These are phyloP conservation scores for Rhyacichthys aspro DNA, from an alignment of 2,797 vertebrate genomes.

Conservation along the genomic window DNA sequence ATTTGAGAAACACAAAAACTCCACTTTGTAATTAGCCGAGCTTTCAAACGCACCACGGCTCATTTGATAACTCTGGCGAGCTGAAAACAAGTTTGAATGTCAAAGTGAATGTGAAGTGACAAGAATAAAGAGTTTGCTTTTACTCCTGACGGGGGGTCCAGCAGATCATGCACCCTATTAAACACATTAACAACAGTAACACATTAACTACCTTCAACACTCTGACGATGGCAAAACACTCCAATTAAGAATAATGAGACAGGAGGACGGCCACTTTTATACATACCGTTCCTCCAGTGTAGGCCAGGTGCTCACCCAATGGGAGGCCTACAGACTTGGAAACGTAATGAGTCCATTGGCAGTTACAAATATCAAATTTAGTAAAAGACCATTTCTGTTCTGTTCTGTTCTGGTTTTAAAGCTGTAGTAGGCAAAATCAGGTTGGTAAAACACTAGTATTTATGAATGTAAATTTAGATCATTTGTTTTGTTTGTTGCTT, in stretches of 20 bases:
- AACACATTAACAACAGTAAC: conserved; percentile 32
- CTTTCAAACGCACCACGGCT: conserved; percentile 53
- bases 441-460: too few relatives aligned
- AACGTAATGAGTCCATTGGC: too few relatives aligned
- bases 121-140: conserved; percentile 53
- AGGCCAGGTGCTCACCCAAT: background rate
- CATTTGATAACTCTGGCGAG: conserved; percentile 55
- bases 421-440: too few relatives aligned
- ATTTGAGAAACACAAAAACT: conserved; percentile 31
- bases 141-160: conserved; percentile 27
- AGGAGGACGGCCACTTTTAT: background rate
- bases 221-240: conserved; percentile 8
- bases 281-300: background rate
- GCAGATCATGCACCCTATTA: conserved; percentile 40
- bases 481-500: too few relatives aligned
- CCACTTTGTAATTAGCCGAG: conserved; percentile 49
- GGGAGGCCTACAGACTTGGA: too few relatives aligned
- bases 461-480: too few relatives aligned
- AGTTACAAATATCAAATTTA: too few relatives aligned
- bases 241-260: conserved; percentile 5
- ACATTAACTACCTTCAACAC: conserved; percentile 17
- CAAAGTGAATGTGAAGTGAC: conserved; percentile 51
- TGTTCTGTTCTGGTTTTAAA: too few relatives aligned
- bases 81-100: conserved; percentile 55
- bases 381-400: too few relatives aligned